Conservation (phyloP, 2,113 vertebrate species). For the Nycticryphes semicollaris region DNA sequence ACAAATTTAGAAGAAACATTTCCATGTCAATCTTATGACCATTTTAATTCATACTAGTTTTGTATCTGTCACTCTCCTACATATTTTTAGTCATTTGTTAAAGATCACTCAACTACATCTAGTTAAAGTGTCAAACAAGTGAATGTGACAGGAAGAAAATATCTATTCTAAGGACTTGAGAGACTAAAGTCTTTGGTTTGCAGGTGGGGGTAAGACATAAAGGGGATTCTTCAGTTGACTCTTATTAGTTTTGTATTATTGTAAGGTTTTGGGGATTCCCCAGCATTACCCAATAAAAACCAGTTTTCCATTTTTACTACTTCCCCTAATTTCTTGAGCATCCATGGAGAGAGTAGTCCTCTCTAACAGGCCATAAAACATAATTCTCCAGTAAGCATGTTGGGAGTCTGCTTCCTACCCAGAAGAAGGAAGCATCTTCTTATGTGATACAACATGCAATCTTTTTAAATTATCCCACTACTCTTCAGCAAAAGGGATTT, state of each 20-base stretch:
- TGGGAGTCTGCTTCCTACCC: neutral
- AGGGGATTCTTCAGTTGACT: neutral
- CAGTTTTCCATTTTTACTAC: too few relatives aligned
- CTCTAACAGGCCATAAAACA: neutral
- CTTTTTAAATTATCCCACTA: neutral
- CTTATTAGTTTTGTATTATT: neutral
- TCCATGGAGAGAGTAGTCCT: neutral
- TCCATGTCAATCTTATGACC: neutral
- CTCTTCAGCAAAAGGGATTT: neutral
- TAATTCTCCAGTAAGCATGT: neutral
- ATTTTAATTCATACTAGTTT: slow-evolving; percentile 17
- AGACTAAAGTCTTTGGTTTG: neutral
- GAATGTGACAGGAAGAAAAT: neutral
- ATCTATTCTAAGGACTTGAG: neutral
- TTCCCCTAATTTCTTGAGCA: neutral
- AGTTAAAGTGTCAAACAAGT: neutral
- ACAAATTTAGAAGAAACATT: neutral
- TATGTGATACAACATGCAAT: neutral
- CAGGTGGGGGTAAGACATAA: neutral
- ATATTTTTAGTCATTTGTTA: slow-evolving; percentile 25
- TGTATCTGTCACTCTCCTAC: neutral
- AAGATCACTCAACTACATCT: neutral
- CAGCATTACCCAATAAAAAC: neutral
- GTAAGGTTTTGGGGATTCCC: neutral
- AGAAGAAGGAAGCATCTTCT: neutral